Conservation (phyloP, 2,113 vertebrate genomes). For the Hiodon alosoides region DNA sequence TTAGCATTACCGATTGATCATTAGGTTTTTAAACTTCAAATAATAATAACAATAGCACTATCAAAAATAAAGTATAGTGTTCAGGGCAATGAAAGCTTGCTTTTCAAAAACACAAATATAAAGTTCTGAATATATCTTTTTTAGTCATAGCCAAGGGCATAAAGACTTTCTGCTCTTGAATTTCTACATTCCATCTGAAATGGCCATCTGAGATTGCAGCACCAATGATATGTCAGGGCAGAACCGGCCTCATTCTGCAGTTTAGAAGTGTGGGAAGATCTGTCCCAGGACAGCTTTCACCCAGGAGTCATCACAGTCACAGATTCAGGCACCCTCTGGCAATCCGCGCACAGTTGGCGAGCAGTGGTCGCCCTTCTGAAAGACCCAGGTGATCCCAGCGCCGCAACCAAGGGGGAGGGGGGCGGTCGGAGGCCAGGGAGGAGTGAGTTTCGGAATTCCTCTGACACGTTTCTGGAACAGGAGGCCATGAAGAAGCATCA, state of each 20-base stretch:
- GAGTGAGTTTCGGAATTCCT: background rate
- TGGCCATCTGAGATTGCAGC: conserved; percentile 18
- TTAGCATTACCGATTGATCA: background rate
- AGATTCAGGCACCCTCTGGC: conserved; percentile 19
- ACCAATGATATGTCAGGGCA: conserved; percentile 18
- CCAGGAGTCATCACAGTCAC: background rate
- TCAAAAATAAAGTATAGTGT: background rate
- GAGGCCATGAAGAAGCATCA: background rate
- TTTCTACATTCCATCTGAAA: conserved; percentile 16
- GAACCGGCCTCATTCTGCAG: conserved; percentile 12
- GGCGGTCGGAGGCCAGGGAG: background rate
- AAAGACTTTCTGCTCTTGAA: conserved; percentile 3
- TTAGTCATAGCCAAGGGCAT: background rate
- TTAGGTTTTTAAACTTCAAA: background rate
- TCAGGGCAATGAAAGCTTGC: background rate
- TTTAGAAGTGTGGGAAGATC: conserved; percentile 8
- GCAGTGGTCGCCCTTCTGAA: conserved; percentile 13
- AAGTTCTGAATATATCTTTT: conserved; percentile 2
- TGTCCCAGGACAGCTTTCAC: conserved; percentile 14
- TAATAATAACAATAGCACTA: too few species aligned
- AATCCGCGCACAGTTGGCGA: conserved; percentile 13
- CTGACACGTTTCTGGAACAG: background rate
- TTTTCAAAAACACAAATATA: background rate
- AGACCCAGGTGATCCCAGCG: conserved; percentile 1
- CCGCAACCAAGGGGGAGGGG: background rate